Percentiles rank a stretch among this genome's conserved stretches.
Evolutionary conservation across 2,113 vertebrate genomes (phyloP).

Genomic region (Pseudolaguvia tuberculata): DNA sequence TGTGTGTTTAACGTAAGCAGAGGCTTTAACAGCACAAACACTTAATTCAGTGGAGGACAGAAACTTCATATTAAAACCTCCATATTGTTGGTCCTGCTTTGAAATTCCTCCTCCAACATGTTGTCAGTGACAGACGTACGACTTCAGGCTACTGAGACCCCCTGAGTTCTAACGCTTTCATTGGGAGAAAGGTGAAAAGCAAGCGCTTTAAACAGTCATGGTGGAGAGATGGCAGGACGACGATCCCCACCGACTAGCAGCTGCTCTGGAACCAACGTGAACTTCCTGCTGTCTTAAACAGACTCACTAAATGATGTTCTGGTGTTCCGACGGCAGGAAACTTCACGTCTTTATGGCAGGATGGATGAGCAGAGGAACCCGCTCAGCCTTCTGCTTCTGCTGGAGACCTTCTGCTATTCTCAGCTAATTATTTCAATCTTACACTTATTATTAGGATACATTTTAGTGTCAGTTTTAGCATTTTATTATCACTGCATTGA

Average conservation of each 20-base stretch:
- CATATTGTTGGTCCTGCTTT: background rate
- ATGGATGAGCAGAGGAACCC: slow-evolving; percentile 15
- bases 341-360: slow-evolving; percentile 19
- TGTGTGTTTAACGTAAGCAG: too few species aligned
- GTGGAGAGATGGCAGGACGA: slow-evolving; percentile 71
- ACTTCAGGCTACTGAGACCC: background rate
- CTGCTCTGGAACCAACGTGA: slow-evolving; percentile 79
- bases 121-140: too few species aligned
- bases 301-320: slow-evolving; percentile 55
- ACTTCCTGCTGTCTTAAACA: slow-evolving; percentile 58
- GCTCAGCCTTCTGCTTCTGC: background rate
- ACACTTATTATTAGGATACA: background rate
- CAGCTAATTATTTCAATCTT: too few species aligned
- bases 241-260: slow-evolving; percentile 79
- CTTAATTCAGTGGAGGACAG: too few species aligned
- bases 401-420: background rate
- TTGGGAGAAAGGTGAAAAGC: slow-evolving; percentile 2
- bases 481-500: too few species aligned
- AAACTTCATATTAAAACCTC: too few species aligned
- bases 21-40: too few species aligned
- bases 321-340: slow-evolving; percentile 49
- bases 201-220: slow-evolving; percentile 30
- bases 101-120: too few species aligned
- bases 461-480: background rate
- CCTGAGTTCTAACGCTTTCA: background rate